Conservation (phyloP, 2,113 vertebrate genomes). For the Hyperoodon ampullatus region DNA sequence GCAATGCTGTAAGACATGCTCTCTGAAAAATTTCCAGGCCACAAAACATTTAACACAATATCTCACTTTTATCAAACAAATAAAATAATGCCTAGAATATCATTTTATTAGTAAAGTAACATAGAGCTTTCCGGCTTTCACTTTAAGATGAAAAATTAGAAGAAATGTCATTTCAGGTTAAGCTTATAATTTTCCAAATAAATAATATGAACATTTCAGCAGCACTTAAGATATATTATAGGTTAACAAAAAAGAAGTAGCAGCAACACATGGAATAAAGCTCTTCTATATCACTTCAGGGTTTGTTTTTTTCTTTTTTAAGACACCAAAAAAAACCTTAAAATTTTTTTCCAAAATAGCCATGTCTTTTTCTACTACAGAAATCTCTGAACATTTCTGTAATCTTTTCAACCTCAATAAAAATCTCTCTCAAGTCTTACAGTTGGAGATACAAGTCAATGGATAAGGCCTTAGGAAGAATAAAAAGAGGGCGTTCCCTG, state of each 20-base stretch:
- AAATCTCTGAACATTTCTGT: not conserved
- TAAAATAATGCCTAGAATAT: not conserved
- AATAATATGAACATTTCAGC: not conserved
- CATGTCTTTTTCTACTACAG: not conserved
- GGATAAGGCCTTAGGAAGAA: not conserved
- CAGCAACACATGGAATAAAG: not conserved
- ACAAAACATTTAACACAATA: not conserved
- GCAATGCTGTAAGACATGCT: not conserved
- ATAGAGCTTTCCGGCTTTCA: not conserved
- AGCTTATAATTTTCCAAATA: not conserved
- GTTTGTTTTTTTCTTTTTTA: not conserved
- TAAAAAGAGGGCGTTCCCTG: not conserved
- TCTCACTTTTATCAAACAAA: not conserved
- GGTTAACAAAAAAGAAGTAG: not conserved
- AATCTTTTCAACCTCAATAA: not conserved
- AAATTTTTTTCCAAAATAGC: not conserved
- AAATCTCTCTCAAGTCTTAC: not conserved
- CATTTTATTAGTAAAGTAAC: not conserved
- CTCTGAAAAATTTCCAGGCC: not conserved
- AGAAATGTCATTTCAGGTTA: not conserved
- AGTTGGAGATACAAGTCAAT: not conserved
- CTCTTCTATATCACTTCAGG: not conserved
- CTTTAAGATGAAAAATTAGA: not conserved
- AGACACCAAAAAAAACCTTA: not conserved
- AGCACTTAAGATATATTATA: not conserved